Evolutionary conservation across 2,797 vertebrate genomes (phyloP).

Genomic region (Oreochromis grahami): DNA sequence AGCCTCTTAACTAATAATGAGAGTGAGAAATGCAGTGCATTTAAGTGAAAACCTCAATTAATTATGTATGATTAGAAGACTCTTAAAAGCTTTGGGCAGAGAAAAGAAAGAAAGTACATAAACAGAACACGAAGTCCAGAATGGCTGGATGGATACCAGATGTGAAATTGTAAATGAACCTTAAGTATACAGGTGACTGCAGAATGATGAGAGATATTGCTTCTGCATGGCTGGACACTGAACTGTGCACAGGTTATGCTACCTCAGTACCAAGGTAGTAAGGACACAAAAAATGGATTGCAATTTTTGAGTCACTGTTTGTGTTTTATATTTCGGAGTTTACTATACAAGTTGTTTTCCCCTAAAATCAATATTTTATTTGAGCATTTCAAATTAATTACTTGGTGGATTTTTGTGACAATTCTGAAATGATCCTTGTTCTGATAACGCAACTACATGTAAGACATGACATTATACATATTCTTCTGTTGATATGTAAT

Average conservation of each 20-base stretch:
- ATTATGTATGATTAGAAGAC: slow-evolving; percentile 80
- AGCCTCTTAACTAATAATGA: slow-evolving; percentile 78
- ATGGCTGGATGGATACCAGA: slow-evolving; percentile 67
- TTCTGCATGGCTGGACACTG: slow-evolving; percentile 49
- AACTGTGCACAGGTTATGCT: slow-evolving; percentile 42
- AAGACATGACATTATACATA: not conserved
- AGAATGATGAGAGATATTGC: slow-evolving; percentile 55
- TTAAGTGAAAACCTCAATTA: slow-evolving; percentile 76
- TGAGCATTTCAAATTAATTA: not conserved
- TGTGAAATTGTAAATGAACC: slow-evolving; percentile 76
- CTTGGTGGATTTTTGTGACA: not conserved
- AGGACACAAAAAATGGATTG: not conserved
- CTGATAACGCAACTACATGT: not conserved
- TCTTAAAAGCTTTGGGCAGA: slow-evolving; percentile 75
- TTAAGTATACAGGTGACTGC: slow-evolving; percentile 72
- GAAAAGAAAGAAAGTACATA: slow-evolving; percentile 72
- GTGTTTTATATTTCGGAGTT: not conserved
- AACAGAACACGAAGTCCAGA: slow-evolving; percentile 72
- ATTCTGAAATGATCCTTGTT: not conserved
- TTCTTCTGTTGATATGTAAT: slow-evolving; percentile 2
- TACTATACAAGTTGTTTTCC: not conserved
- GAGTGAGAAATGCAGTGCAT: slow-evolving; percentile 72
- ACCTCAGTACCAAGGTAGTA: slow-evolving; percentile 1
- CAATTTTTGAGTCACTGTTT: not conserved
- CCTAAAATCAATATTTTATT: not conserved